Conservation (phyloP, 1,140 invertebrate genomes). For the Riptortus pedestris region DNA sequence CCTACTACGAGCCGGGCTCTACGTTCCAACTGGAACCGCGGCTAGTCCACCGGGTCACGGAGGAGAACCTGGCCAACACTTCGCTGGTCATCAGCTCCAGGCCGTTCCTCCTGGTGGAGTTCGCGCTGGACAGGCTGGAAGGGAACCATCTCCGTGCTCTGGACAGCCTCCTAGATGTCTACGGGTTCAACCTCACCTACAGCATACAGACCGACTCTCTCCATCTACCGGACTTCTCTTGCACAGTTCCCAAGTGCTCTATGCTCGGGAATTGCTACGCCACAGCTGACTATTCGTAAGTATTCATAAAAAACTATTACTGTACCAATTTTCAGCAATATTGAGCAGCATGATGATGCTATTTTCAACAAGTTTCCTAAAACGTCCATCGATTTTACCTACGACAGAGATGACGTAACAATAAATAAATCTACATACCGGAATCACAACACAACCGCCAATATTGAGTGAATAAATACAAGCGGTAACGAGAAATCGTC, state of each 20-base stretch:
- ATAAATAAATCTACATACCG: too few relatives aligned
- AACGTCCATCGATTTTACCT: too few relatives aligned
- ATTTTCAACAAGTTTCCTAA: too few relatives aligned
- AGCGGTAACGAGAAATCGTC: too few relatives aligned
- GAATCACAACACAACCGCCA: too few relatives aligned
- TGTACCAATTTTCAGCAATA: not conserved
- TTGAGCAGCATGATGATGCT: not conserved
- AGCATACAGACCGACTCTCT: conserved; percentile 45
- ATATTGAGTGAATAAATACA: too few relatives aligned
- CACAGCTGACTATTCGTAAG: conserved; percentile 55
- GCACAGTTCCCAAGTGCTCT: conserved; percentile 66
- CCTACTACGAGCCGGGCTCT: conserved; percentile 58
- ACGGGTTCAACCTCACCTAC: conserved; percentile 87
- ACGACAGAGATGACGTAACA: too few relatives aligned
- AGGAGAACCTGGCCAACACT: conserved; percentile 50
- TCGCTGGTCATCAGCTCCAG: conserved; percentile 56
- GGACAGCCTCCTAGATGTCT: conserved; percentile 69
- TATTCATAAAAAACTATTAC: too few relatives aligned
- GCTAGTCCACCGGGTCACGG: conserved; percentile 25
- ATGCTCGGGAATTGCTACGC: conserved; percentile 74
- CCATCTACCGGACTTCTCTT: conserved; percentile 41
- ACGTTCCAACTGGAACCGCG: conserved; percentile 25
- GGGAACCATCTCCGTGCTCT: conserved; percentile 73
- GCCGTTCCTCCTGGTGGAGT: conserved; percentile 66
- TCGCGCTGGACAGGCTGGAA: conserved; percentile 58